These are phyloP conservation scores for Trichopoda pennipes DNA, from an alignment of 2,888 invertebrate species.

Conservation along the genomic window DNA sequence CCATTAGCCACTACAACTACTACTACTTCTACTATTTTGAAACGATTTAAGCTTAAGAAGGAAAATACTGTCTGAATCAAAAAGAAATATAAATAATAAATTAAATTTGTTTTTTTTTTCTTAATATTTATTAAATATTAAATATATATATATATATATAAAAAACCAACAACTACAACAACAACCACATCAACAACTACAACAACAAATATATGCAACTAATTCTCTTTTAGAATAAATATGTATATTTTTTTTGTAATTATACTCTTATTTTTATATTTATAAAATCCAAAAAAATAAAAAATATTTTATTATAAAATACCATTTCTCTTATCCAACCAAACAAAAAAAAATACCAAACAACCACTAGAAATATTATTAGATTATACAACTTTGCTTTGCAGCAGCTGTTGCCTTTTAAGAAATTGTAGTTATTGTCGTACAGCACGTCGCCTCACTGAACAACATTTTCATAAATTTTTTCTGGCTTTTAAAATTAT, in stretches of 20 bases:
- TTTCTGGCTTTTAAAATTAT: too few species aligned
- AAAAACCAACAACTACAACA: slow-evolving; percentile 65
- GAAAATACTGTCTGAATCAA: slow-evolving; percentile 18
- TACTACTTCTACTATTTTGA: slow-evolving; percentile 64
- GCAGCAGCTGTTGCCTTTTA: not conserved
- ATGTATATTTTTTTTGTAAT: slow-evolving; percentile 12
- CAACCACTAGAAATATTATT: slow-evolving; percentile 21
- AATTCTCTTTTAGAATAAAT: slow-evolving; percentile 57
- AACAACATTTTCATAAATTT: too few species aligned
- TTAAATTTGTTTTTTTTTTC: slow-evolving; percentile 41
- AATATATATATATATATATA: slow-evolving; percentile 30
- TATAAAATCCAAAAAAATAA: too few species aligned
- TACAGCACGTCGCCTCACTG: too few species aligned
- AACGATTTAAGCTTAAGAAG: slow-evolving; percentile 67
- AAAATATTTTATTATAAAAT: slow-evolving; percentile 18
- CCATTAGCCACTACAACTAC: slow-evolving; percentile 63
- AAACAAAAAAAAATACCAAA: slow-evolving; percentile 24
- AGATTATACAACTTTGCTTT: slow-evolving; percentile 29
- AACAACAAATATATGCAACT: slow-evolving; percentile 65
- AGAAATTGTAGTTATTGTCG: too few species aligned
- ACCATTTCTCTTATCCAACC: slow-evolving; percentile 21
- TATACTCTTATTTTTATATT: slow-evolving; percentile 32
- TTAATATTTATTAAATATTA: slow-evolving; percentile 11
- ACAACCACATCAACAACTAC: slow-evolving; percentile 67
- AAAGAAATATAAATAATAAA: slow-evolving; percentile 41